Evolutionary conservation across 2,888 invertebrate genomes (phyloP).

Genomic region (Teleogryllus oceanicus): DNA sequence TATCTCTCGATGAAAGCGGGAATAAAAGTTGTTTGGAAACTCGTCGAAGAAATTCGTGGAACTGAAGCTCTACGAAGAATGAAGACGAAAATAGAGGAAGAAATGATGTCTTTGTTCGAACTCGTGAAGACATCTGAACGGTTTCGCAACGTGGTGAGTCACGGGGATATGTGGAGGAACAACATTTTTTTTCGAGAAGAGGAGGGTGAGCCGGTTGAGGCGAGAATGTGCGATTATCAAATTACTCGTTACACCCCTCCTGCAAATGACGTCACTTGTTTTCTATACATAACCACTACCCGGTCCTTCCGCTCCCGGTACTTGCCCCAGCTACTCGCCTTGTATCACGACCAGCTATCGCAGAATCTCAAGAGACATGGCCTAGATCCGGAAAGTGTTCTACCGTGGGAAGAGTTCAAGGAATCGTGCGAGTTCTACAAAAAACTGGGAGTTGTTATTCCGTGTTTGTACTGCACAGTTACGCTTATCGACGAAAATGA

Average conservation of each 20-base stretch:
- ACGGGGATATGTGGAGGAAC: neutral
- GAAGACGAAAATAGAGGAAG: neutral
- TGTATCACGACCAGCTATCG: neutral
- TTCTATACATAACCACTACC: neutral
- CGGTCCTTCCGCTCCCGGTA: neutral
- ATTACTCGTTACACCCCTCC: conserved; percentile 22
- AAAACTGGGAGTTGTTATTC: neutral
- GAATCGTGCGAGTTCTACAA: neutral
- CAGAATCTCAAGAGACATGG: neutral
- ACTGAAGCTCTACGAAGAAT: neutral
- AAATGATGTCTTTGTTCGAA: neutral
- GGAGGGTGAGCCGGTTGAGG: neutral
- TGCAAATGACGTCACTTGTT: conserved; percentile 18
- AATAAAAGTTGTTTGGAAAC: neutral
- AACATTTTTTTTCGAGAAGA: conserved; percentile 4
- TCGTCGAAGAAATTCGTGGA: neutral
- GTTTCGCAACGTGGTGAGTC: neutral
- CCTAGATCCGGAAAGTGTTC: neutral
- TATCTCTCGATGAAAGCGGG: neutral
- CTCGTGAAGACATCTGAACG: neutral
- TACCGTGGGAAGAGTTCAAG: neutral
- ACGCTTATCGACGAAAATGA: neutral
- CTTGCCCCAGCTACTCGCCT: neutral
- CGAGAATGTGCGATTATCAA: conserved; percentile 23
- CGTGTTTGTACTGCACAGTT: neutral